Base-by-base conservation (phyloP, 2,888 invertebrate genomes). In the Oegoconia quadripuncta region DNA sequence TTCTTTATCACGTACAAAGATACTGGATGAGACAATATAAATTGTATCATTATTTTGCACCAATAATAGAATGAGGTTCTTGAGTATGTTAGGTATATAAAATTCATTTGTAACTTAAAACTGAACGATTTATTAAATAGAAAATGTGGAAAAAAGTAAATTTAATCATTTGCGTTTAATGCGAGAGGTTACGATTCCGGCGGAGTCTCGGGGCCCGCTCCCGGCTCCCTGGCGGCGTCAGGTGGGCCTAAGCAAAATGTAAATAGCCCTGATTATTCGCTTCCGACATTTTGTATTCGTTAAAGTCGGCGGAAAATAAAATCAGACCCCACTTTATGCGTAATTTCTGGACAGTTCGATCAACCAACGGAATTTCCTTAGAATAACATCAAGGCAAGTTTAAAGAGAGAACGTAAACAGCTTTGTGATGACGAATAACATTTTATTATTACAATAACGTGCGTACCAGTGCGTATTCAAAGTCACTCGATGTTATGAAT, bases 171-270 rank as follows among this genome's bases (percentile, higher is more conserved):
- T 20, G 22, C 18, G 36, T 38, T 44, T 41, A 13, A 25, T 44
- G 35, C 50, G 55, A 55, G 59, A 57, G 51, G 54, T 41, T n/a
- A n/a, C n/a, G n/a, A 54, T 17, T 17, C 29, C 6, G 16, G n/a
- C 48, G 48, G 12, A 14, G 28, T 26, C 18, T 11, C 20, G 27
- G 27, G n/a, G 4, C 11, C 25, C 5, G 5, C 13, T 8, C 27
- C 25, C 11, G 4, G 5, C 13, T 13, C 6, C 12, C 27, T 4
- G 17, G 28, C 50, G 62, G 68, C 67, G 68, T 62, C 74, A 75
- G 76, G 70, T 76, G 69, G 64, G 59, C 59, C 65, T 64, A 64
- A 74, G 68, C 74, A 74, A 77, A 73, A 73, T 77, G 74, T 74
- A 74, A 77, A 77, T 79, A 69, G 55, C 45, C 63, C 62, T 65